Percentiles rank a stretch among this genome's conserved stretches.
phyloP scores from a whole-genome alignment of 1,140 invertebrate species.

The Temnothorax nylanderi region DNA sequence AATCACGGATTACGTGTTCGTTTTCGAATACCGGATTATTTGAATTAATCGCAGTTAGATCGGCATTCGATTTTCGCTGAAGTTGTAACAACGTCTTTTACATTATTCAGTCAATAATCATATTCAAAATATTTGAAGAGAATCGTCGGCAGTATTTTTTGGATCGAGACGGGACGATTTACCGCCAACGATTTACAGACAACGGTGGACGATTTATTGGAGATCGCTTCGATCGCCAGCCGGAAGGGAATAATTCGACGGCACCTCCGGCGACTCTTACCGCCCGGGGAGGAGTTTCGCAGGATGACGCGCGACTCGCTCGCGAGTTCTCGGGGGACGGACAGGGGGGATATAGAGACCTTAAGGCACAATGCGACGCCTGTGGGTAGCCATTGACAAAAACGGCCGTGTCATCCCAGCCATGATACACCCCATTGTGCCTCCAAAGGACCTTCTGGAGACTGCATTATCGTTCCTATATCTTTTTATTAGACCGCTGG shows the following conservation, averaged over 20 bases:
- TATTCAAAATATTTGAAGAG: neutral
- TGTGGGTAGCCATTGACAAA: slow-evolving; percentile 78
- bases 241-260: slow-evolving; percentile 43
- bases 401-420: slow-evolving; percentile 78
- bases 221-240: slow-evolving; percentile 24
- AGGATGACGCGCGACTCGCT: slow-evolving; percentile 48
- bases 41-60: neutral
- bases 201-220: slow-evolving; percentile 14
- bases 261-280: slow-evolving; percentile 43
- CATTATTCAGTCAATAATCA: neutral
- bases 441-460: slow-evolving; percentile 74
- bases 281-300: slow-evolving; percentile 25
- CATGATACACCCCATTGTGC: slow-evolving; percentile 80
- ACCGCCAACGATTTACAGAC: neutral
- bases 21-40: neutral
- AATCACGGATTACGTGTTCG: neutral
- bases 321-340: slow-evolving; percentile 19
- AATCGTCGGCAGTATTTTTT: neutral
- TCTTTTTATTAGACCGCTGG: slow-evolving; percentile 75
- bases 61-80: neutral
- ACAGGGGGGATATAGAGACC: slow-evolving; percentile 70
- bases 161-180: neutral
- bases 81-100: neutral
- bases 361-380: slow-evolving; percentile 70
- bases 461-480: slow-evolving; percentile 76